Percentiles rank a stretch among this genome's conserved stretches.
Evolutionary conservation across 2,113 vertebrate genomes (phyloP).

Genomic region (Misgurnus mizolepis): DNA sequence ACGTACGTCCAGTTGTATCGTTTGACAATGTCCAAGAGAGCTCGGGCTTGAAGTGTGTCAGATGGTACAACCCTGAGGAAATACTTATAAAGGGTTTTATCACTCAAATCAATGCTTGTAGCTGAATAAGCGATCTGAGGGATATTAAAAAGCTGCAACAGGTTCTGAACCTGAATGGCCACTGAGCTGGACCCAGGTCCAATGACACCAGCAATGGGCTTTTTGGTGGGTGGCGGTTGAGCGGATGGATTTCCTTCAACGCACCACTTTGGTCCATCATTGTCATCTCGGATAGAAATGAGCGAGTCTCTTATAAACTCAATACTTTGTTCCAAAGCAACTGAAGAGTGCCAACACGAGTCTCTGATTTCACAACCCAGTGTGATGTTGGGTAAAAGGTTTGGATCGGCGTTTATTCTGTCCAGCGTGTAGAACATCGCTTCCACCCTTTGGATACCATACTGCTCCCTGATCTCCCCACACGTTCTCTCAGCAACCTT

Average conservation of each 20-base stretch:
- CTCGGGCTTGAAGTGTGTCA: constrained; percentile 92
- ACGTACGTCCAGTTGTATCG: constrained; percentile 99
- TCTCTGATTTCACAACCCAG: constrained; percentile 97
- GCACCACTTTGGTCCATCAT: constrained; percentile 85
- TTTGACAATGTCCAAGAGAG: constrained; percentile 97
- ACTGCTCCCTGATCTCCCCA: constrained; percentile 93
- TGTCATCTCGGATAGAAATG: constrained; percentile 92
- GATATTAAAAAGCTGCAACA: constrained; percentile 96
- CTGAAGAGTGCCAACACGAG: constrained; percentile 97
- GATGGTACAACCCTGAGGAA: constrained; percentile 87
- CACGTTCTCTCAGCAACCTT: constrained; percentile 98
- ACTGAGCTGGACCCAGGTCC: constrained; percentile 97
- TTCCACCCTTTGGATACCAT: constrained; percentile 97
- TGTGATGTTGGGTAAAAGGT: constrained; percentile 89
- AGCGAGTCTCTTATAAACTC: constrained; percentile 98
- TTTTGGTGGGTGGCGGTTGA: constrained; percentile 82
- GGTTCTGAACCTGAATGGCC: constrained; percentile 94
- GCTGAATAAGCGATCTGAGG: constrained; percentile 98
- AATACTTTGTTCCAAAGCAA: constrained; percentile 97
- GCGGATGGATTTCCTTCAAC: constrained; percentile 81
- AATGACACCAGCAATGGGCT: constrained; percentile 96
- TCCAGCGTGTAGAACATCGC: constrained; percentile 97
- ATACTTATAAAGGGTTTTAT: constrained; percentile 94
- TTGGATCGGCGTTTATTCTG: constrained; percentile 89
- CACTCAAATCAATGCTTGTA: constrained; percentile 97